Evolutionary conservation across 2,888 invertebrate genomes (phyloP), one percentile per base, ranked within the genome.

Genomic region (Epsilonema sp.): DNA sequence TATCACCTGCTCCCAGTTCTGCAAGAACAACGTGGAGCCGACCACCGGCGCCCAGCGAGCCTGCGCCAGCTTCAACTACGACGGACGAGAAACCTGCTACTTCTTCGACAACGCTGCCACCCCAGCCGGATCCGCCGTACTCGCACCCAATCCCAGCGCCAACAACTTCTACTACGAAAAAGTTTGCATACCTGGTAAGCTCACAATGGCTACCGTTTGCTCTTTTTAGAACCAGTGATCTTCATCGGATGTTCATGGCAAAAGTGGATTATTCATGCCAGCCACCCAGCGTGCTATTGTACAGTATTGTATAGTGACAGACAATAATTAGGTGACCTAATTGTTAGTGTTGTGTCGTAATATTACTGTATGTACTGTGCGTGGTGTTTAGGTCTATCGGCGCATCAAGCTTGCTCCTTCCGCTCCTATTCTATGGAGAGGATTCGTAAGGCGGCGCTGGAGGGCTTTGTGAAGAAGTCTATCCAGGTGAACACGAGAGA

Each of bases 381-480:
- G 8, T 4, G n/a, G n/a, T 25, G 25, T 31, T 19, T 26, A 49
- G 46, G 53, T 47, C 62, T 63, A 11, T 55, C 58, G 22, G 57
- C 60, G 23, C 62, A 62, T 48, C 61, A 63, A 50, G 61, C 62
- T n/a, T 63, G 63, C 52, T 58, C 62, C 26, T 63, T 62, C 54
- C 53, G 59, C 23, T 61, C 63, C n/a, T 62, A 61, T 56, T 65
- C 69, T 8, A 72, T 71, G 57, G 72, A 71, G 38, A 59, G 72
- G 25, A 68, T 70, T 26, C 68, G 70, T 20, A 69, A 69, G 51
- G 68, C 67, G 51, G 67, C 68, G 50, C 59, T 73, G 40, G 66
- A 67, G 40, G 70, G 68, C 42, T 64, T 67, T 44, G 67, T 70
- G 26, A 65, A 66, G 47, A 62, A 69, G 51, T 31, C 31, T 8